Base-by-base conservation (phyloP, 2,113 vertebrate genomes). In the Stegostoma tigrinum region DNA sequence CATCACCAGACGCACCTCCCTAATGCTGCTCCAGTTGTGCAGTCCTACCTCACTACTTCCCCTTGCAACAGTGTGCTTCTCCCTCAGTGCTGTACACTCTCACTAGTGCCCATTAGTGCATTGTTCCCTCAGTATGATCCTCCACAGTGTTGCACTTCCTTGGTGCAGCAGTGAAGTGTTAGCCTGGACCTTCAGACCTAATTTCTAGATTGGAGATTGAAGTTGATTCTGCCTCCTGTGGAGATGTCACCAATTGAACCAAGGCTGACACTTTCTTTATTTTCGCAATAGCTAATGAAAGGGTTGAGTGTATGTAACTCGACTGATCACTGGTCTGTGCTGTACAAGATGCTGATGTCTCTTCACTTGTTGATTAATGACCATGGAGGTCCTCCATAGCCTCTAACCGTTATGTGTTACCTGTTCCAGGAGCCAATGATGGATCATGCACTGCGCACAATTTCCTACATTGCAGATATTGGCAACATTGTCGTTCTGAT, bases 401-500 rank as follows among this genome's bases (percentile, higher is more conserved):
- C 45, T 2, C 38, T 95, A 19, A 72, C 14, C 91, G 23, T 42
- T 42, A 42, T 52, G 24, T 94, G 23, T 15, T 5, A 8, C 45
- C 42, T 75, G 5, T 95, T 0, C 34, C 96, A 99, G 99, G 99
- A 99, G 96, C 98, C 99, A 0, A 99, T 99, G 99, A 99, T 99
- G 99, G 99, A 99, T 97, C 99, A 99, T 0, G 99, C 99, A 0
- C 96, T 99, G 96, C 98, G 99, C 90, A 99, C 99, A 21, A 99
- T 99, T 97, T 99, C 99, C 0, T 99, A 99, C 96, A 99, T 99
- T 0, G 99, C 99, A 0, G 99, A 99, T 96, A 99, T 99, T 0
- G 99, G 99, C 0, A 99, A 98, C 97, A 99, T 99, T 0, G 99
- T 99, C 96, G 99, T 99, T 48, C 97, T 99, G 95, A 99, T 99